Conservation (phyloP, 1,140 invertebrate species). For the Zaprionus inermis region DNA sequence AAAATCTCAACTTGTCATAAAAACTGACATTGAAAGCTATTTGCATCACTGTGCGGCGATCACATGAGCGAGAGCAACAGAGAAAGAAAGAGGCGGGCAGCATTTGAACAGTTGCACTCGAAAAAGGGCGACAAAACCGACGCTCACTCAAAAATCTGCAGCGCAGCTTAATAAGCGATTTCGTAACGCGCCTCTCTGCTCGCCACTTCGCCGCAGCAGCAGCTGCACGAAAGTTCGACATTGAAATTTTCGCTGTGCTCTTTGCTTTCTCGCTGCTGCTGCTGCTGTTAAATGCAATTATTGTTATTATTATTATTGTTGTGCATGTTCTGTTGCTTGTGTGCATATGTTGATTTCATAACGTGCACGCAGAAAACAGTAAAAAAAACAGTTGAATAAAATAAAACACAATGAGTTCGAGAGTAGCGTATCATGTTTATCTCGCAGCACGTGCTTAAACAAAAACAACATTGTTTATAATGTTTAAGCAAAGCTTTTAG, state of each 20-base stretch:
- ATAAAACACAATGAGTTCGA: conserved; percentile 34
- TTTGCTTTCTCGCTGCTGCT: conserved; percentile 2
- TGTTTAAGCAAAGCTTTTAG: conserved; percentile 65
- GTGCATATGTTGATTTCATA: conserved; percentile 64
- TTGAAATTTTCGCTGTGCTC: conserved; percentile 55
- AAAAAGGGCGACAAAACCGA: background rate
- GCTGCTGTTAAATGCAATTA: conserved; percentile 33
- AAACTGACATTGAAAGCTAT: conserved; percentile 48
- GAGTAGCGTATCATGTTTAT: conserved; percentile 58
- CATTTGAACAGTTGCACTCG: conserved; percentile 14
- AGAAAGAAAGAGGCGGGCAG: background rate
- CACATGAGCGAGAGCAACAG: conserved; percentile 42
- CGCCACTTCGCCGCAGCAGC: background rate
- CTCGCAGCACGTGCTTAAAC: conserved; percentile 68
- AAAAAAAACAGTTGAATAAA: background rate
- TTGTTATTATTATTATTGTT: conserved; percentile 48
- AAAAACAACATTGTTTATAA: conserved; percentile 67
- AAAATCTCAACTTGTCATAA: conserved; percentile 37
- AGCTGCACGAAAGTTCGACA: conserved; percentile 58
- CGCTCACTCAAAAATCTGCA: conserved; percentile 15
- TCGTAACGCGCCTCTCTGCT: background rate
- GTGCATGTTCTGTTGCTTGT: conserved; percentile 62
- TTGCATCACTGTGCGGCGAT: conserved; percentile 57
- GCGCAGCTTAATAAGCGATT: conserved; percentile 45
- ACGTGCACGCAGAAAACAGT: conserved; percentile 53